Conservation (phyloP, 1,140 invertebrate species). For the Platyscapa corneri region DNA sequence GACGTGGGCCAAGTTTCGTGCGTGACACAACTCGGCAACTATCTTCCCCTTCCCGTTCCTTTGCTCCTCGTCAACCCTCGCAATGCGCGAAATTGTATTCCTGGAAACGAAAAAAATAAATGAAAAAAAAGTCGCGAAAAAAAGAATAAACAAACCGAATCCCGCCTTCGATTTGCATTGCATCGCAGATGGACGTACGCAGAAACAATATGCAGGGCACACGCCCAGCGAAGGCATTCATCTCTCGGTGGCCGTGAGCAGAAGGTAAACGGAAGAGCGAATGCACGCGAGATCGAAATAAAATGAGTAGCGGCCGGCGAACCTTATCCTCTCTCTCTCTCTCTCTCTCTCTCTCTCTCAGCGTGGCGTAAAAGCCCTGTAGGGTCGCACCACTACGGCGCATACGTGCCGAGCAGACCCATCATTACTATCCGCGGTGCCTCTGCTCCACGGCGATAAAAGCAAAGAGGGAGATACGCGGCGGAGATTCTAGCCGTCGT, state of each 20-base stretch:
- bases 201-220: slow-evolving; percentile 11
- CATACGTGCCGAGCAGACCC: slow-evolving; percentile 50
- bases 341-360: background rate
- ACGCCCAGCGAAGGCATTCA: background rate
- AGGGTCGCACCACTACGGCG: slow-evolving; percentile 50
- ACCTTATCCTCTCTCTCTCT: background rate
- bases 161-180: background rate
- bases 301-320: slow-evolving; percentile 27
- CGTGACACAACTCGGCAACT: background rate
- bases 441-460: background rate
- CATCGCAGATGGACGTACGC: background rate
- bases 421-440: slow-evolving; percentile 53
- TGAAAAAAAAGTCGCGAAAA: background rate
- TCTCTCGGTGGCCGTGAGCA: background rate
- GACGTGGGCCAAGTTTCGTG: background rate
- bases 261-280: background rate
- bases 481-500: background rate
- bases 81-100: background rate
- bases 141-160: background rate
- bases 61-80: background rate
- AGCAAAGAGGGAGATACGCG: background rate
- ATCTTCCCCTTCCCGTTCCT: background rate
- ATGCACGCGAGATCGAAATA: slow-evolving; percentile 12
- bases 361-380: slow-evolving; percentile 42
- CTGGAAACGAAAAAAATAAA: background rate